Evolutionary conservation across 1,140 invertebrate genomes (phyloP), one percentile per base, ranked within the genome.

Genomic region (Bicyclus anynana): DNA sequence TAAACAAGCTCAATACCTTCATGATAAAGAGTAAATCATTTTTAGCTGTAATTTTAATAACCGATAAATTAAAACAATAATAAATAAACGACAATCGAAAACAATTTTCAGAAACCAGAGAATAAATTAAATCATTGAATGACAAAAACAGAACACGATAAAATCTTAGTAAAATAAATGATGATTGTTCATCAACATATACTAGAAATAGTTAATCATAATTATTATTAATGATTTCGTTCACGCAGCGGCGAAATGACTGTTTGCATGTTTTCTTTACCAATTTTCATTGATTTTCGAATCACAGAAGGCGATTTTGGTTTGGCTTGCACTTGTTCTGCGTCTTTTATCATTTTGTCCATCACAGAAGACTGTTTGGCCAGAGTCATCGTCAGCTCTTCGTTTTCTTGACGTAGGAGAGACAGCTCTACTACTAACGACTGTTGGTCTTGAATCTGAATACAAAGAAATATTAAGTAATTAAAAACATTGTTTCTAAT

Each of bases 381-480:
- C 0, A 84, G 59, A 0, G 76, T 79, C 73, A 86, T 77, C 0
- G 75, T 72, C 9, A 88, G 57, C 51, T 88, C 84, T 58, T 87
- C 84, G 52, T 88, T 88, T 55, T 88, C 85, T 67, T 88, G 84
- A 17, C 82, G 79, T 6, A 88, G 76, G 1, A 88, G 37, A 6
- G 85, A 88, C n/a, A 88, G 52, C 50, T 88, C 85, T 1, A 88
- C 83, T 2, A 86, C 85, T 5, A 88, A 27, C 0, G 85, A 88
- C 27, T 88, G 85, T 56, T 88, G 85, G 56, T 88, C 85, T 69
- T 88, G 78, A 53, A 88, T 86, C 85, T 88, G 55, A 40, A 12
- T 12, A 1, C 7, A 33, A 33, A 33, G 29, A 12, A 33, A 10
- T 2, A n/a, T n/a, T n/a, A n/a, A n/a, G n/a, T n/a, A n/a, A n/a